A percentile compares a stretch with the other conserved stretches of the same genome.
Conservation (phyloP, 2,797 vertebrate genomes). For the Galagoides demidoff region DNA sequence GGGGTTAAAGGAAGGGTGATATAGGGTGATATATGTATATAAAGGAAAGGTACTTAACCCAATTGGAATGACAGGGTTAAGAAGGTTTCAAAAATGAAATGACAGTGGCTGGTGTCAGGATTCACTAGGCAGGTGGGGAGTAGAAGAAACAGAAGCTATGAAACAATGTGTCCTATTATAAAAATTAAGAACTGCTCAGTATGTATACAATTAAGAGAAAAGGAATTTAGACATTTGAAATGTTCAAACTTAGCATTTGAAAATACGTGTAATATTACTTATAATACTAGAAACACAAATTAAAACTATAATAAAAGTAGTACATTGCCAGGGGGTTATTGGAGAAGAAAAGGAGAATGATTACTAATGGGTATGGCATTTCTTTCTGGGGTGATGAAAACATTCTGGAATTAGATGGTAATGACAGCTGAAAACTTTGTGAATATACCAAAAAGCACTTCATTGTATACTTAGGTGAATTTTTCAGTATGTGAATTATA, state of each 20-base stretch:
- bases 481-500: neutral
- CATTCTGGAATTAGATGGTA: neutral
- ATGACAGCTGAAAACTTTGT: neutral
- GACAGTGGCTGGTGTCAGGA: neutral
- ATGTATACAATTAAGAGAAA: neutral
- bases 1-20: neutral
- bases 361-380: neutral
- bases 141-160: neutral
- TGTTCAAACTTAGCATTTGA: neutral
- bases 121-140: neutral
- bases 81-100: neutral
- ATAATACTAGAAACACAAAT: slow-evolving; percentile 12
- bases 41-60: neutral
- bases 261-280: neutral
- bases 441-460: slow-evolving; percentile 14
- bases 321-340: neutral
- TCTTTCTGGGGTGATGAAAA: neutral
- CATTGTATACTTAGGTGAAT: neutral
- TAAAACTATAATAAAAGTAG: slow-evolving; percentile 17
- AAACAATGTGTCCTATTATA: neutral
- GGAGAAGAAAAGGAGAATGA: neutral
- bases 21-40: neutral
- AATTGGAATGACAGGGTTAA: neutral
- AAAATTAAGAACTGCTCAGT: neutral
- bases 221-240: slow-evolving; percentile 15